Conservation (phyloP, 1,140 invertebrate genomes). For the Drosophila quadrilineata region DNA sequence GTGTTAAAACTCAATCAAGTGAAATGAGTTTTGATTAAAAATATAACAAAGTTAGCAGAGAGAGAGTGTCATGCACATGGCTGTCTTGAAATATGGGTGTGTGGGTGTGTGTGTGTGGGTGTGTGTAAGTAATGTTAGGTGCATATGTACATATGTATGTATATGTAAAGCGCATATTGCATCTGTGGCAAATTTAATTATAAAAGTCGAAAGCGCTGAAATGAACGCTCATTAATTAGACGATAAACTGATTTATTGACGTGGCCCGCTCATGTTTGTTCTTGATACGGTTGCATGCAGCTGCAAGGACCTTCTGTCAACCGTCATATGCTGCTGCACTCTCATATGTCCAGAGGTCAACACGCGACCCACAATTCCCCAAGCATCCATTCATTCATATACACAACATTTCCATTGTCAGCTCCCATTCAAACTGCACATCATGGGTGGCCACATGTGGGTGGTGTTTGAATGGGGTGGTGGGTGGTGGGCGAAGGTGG, state of each 20-base stretch:
- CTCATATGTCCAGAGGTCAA: conserved; percentile 5
- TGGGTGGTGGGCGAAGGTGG: no score
- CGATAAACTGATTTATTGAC: conserved; percentile 66
- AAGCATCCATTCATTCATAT: no score
- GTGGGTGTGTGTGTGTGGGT: neutral
- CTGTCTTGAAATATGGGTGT: neutral
- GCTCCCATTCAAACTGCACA: neutral
- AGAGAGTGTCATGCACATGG: conserved; percentile 19
- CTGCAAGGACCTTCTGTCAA: neutral
- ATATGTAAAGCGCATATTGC: neutral
- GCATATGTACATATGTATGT: neutral
- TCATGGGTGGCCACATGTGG: no score
- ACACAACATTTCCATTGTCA: no score
- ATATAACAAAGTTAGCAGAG: conserved; percentile 67
- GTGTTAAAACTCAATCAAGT: conserved; percentile 70
- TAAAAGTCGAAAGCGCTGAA: conserved; percentile 6
- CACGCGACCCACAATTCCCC: no score
- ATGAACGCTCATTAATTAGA: conserved; percentile 52
- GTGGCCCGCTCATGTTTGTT: conserved; percentile 11
- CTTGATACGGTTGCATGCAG: neutral
- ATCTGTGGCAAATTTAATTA: conserved; percentile 27
- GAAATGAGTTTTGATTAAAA: conserved; percentile 78
- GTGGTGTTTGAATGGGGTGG: no score
- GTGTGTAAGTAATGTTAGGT: neutral
- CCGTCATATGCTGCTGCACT: neutral